Base-by-base conservation (phyloP, 1,140 invertebrate genomes). In the Rhizoglyphus robini region DNA sequence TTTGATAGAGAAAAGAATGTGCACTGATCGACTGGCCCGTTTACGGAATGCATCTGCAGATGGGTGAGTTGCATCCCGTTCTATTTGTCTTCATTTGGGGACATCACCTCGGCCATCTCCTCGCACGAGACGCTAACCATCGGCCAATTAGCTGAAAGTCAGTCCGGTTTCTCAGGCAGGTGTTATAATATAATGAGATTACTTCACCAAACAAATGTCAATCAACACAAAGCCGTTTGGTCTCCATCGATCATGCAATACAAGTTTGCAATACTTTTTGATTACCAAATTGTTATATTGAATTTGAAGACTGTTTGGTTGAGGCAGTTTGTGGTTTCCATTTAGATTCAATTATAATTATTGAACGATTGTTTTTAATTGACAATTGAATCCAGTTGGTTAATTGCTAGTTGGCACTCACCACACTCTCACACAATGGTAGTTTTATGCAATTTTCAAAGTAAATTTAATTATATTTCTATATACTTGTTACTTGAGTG, bases 21-120 rank as follows among this genome's bases (percentile, higher is more conserved):
- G 36, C 36, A 32, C 8, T 46, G 23, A 23, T 54, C 20, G 51
- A 20, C 51, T 54, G 51, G 51, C 23, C 51, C 51, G 23, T 20
- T 8, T 54, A 8, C 51, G 51, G 51, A 54, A 32, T 20, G 51
- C 8, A 54, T 32, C 23, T 25, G n/a, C n/a, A n/a, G n/a, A n/a
- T n/a, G 8, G 23, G 23, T 25, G 51, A n/a, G n/a, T 54, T 8
- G 20, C 8, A 23, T 54, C 51, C 8, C 8, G 20, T n/a, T 32
- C 51, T 8, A 54, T 54, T 54, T 54, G 51, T 54, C 51, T 54
- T 54, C 51, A 54, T 54, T 54, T 20, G 51, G 51, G 8, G 51
- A 54, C 51, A 54, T 54, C n/a, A n/a, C n/a, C n/a, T n/a, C n/a
- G 23, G 23, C 20, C 31, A 54, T 25, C 51, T 11, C n/a, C n/a